Base-by-base conservation (phyloP, 1,140 invertebrate genomes). In the Leptopilina boulardi region DNA sequence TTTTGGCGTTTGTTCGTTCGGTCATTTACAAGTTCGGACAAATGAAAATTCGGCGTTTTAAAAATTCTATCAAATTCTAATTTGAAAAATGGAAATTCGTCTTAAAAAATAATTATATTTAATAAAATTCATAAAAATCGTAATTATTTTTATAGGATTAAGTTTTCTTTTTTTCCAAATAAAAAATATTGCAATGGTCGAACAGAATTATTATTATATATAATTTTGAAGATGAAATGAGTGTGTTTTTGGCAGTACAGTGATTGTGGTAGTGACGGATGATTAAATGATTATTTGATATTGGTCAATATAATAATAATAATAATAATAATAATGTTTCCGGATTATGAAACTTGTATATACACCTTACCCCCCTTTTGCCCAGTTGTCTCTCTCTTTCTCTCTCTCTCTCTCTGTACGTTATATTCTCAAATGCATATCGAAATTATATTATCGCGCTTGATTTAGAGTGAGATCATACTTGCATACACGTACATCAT, bases 401-500 rank as follows among this genome's bases (percentile, higher is more conserved):
- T n/a, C n/a, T n/a, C n/a, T n/a, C n/a, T n/a, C n/a, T n/a, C n/a
- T n/a, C n/a, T n/a, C n/a, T n/a, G n/a, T n/a, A n/a, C 19, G 19
- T 23, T 1, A 30, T n/a, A 26, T 30, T 66, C 59, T n/a, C 59
- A 66, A 66, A 26, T 66, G 59, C n/a, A n/a, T 13, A 66, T 30
- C 59, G 59, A 66, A 23, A 34, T 66, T 15, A 30, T 26, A 66
- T 66, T 30, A 11, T 11, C 23, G 21, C 21, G 21, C 21, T 66
- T 66, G 56, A 66, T 66, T 66, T 66, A 66, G 56, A 66, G 56
- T 66, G 23, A 66, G 56, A 66, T 66, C 56, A 30, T 13, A 21
- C 56, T 34, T 15, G 56, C 56, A 66, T 66, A 66, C 56, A 66
- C 56, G 56, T 66, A 66, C 56, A 66, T 66, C 56, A 66, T 54